Conservation (phyloP, 2,888 invertebrate species). For the Rotaria magnacalcarata region DNA sequence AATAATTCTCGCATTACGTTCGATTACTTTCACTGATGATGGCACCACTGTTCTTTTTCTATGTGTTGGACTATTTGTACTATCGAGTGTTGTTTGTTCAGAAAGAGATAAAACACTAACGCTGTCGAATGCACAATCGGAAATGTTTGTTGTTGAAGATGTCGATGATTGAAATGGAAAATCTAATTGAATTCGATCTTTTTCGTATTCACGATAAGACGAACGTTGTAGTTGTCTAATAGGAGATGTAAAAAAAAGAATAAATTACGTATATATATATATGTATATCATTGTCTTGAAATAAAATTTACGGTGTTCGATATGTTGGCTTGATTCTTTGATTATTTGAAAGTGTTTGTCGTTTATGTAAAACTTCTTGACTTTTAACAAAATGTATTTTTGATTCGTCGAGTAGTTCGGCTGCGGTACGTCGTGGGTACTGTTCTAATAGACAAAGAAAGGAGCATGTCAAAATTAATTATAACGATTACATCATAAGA, state of each 20-base stretch:
- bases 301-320: background rate
- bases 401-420: background rate
- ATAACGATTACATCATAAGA: too few relatives aligned
- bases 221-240: background rate
- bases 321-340: background rate
- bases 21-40: background rate
- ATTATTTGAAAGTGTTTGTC: background rate
- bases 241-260: background rate
- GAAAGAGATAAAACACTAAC: background rate
- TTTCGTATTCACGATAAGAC: background rate
- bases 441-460: background rate
- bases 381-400: background rate
- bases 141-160: background rate
- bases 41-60: background rate
- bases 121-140: background rate
- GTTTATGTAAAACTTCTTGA: background rate
- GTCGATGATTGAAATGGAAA: background rate
- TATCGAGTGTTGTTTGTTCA: background rate
- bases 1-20: background rate
- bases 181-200: background rate
- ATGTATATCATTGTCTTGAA: background rate
- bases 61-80: background rate
- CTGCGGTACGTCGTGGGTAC: background rate
- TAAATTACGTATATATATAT: too few relatives aligned
- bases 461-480: too few relatives aligned